Base-by-base conservation (phyloP, 2,797 vertebrate species). In the Myotis myotis region DNA sequence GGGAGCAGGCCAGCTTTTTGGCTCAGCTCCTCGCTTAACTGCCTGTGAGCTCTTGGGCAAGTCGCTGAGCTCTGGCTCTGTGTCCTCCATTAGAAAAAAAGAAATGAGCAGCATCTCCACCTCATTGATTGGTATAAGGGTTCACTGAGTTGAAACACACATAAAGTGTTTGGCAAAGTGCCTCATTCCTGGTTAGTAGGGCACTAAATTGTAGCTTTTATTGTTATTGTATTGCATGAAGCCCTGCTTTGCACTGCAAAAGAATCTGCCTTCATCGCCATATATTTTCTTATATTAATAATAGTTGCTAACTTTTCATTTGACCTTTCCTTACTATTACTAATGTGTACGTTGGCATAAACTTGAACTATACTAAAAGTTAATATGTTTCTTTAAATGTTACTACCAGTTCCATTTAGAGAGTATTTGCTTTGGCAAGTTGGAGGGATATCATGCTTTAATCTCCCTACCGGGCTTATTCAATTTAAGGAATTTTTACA, bases 371-470 rank as follows among this genome's bases (percentile, higher is more conserved):
- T 53, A 57, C 30, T 68, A 51, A 80, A 89, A 90, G 83, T 89
- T 95, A 89, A 82, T 68, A 44, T 17, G 25, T 70, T 93, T 88
- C 79, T 95, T 88, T 82, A 62, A 92, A 79, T 70, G 30, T 93
- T 76, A 91, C 86, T 79, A 22, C 68, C 51, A 74, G 16, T 57
- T 33, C 78, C 79, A 91, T 79, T 53, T 38, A 83, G 74, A 62
- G 74, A 80, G 60, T 72, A 30, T 95, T 96, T 90, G 53, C 78
- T 95, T 91, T 95, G 87, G 86, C 47, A 83, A 89, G 44, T 78
- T 84, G 57, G 33, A 86, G 41, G 20, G 76, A 25, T 91, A 60
- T 72, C 72, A 62, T 57, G 44, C 55, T 93, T 85, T 93, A 89
- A 87, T 93, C 80, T 76, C 81, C 44, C 64, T n/a, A 53, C 78